Percentiles rank a stretch among this genome's conserved stretches.
These are phyloP conservation scores for Gymnoscopelus microlampas DNA, from an alignment of 2,797 vertebrate genomes.

Conservation along the genomic window DNA sequence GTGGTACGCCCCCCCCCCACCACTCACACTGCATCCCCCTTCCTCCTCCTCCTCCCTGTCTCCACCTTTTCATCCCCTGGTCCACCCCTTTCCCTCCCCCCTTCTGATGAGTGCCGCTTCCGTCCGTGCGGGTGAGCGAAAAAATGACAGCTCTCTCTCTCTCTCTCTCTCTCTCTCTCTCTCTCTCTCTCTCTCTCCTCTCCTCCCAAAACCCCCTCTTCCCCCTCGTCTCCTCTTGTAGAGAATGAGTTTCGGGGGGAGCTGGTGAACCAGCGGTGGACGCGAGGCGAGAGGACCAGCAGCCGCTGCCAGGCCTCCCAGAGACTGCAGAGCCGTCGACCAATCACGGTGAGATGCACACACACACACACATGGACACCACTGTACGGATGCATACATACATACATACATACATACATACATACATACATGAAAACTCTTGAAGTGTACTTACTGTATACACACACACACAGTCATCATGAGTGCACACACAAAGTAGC, in stretches of 20 bases:
- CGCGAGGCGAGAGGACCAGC: slow-evolving; percentile 90
- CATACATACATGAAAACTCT: no score
- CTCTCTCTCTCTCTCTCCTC: slow-evolving; percentile 35
- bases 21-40: not conserved
- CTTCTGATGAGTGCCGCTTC: not conserved
- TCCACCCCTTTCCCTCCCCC: not conserved
- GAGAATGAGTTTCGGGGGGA: slow-evolving; percentile 97
- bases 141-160: not conserved
- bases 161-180: slow-evolving; percentile 5
- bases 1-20: slow-evolving; percentile 28
- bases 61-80: not conserved
- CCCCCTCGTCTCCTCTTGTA: slow-evolving; percentile 62
- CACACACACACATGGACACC: slow-evolving; percentile 10
- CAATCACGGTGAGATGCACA: slow-evolving; percentile 88
- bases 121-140: not conserved
- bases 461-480: no score
- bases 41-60: not conserved
- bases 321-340: slow-evolving; percentile 84
- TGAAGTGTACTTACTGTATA: no score
- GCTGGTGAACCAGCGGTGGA: slow-evolving; percentile 98
- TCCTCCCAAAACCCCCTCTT: not conserved
- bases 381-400: not conserved
- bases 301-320: slow-evolving; percentile 87
- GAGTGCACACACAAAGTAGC: no score
- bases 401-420: no score